These are phyloP conservation scores for Hippolais icterina DNA, from an alignment of 2,113 vertebrate species.

Conservation along the genomic window DNA sequence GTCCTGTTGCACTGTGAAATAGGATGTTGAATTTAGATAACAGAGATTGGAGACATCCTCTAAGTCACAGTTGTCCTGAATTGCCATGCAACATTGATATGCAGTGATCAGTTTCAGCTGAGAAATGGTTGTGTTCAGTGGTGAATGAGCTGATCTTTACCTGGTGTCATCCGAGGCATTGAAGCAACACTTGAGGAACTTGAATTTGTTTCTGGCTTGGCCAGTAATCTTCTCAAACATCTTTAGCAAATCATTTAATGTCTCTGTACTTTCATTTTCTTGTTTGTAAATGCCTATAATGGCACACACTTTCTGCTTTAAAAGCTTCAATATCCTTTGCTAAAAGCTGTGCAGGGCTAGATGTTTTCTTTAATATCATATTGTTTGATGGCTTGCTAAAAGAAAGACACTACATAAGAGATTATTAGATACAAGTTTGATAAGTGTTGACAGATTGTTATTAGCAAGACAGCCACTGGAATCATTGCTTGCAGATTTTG, in stretches of 20 bases:
- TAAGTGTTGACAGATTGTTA: background rate
- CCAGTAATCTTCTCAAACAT: background rate
- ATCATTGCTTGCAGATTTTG: background rate
- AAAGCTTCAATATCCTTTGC: background rate
- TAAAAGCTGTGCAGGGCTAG: background rate
- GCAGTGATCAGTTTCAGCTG: background rate
- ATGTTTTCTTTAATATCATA: slow-evolving; percentile 2
- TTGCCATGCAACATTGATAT: background rate
- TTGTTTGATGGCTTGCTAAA: background rate
- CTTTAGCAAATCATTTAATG: background rate
- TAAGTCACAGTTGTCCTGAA: background rate
- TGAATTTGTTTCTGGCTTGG: background rate
- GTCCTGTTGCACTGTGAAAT: background rate
- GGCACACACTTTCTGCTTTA: background rate
- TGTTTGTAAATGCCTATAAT: background rate
- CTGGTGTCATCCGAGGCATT: background rate
- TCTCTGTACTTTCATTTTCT: background rate
- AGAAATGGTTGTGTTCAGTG: background rate
- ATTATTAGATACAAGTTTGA: background rate
- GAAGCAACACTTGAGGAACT: background rate
- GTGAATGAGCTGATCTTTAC: background rate
- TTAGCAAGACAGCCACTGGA: background rate
- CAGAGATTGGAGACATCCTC: background rate
- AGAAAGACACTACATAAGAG: background rate
- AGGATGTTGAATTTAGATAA: background rate